Evolutionary conservation across 2,113 vertebrate species (phyloP).

Genomic region (Pachyramphus minor): DNA sequence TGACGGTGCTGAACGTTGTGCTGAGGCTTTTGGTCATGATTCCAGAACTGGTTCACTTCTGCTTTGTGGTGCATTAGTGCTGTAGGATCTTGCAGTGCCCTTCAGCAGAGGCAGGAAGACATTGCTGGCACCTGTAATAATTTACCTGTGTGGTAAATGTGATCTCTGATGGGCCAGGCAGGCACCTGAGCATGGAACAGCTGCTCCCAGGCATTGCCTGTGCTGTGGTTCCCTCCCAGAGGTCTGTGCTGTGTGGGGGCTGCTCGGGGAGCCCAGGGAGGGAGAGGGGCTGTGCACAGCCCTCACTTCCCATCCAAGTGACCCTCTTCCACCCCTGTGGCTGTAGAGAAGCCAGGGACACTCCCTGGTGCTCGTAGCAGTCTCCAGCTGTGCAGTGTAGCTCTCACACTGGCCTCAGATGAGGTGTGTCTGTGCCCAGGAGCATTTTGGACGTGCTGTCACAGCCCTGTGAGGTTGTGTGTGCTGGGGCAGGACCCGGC

Average conservation of each 20-base stretch:
- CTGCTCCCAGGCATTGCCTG: background rate
- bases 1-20: accelerated
- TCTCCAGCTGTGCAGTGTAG: background rate
- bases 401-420: accelerated
- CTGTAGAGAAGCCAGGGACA: accelerated
- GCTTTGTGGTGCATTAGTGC: background rate
- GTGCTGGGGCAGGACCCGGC: background rate
- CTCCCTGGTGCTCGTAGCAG: accelerated
- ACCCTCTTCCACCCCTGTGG: accelerated
- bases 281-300: accelerated
- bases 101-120: accelerated
- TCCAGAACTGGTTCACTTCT: background rate
- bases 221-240: accelerated
- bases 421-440: accelerated
- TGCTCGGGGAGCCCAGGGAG: accelerated
- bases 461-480: accelerated
- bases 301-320: accelerated
- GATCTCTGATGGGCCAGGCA: accelerated
- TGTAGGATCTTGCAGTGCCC: accelerated
- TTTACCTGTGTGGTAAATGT: background rate
- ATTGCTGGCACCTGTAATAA: accelerated
- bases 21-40: background rate
- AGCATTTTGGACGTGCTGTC: accelerated
- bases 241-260: background rate
- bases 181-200: background rate